These are phyloP conservation scores for Hypsopygia costalis DNA, from an alignment of 2,888 invertebrate species.

Conservation along the genomic window DNA sequence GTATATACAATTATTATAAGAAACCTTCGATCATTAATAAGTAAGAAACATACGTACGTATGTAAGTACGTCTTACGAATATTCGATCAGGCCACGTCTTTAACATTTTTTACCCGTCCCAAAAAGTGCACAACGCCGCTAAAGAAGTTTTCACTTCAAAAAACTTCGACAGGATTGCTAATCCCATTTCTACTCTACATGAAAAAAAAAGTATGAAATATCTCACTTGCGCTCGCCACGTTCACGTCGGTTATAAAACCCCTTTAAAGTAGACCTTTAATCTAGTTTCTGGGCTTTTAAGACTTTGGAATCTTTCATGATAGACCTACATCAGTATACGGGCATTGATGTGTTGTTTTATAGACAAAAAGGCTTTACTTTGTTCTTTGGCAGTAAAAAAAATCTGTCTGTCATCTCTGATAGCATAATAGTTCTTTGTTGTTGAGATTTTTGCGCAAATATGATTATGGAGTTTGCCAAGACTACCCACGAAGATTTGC, in stretches of 20 bases:
- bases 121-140: no score
- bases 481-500: not conserved
- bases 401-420: slow-evolving; percentile 14
- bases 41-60: no score
- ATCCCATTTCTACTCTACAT: no score
- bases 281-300: slow-evolving; percentile 40
- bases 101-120: no score
- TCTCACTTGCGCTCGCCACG: not conserved
- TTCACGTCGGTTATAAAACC: not conserved
- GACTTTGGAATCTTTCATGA: slow-evolving; percentile 22
- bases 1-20: no score
- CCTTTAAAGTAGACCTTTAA: slow-evolving; percentile 21
- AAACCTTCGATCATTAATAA: no score
- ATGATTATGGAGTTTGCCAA: not conserved
- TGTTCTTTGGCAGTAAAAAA: slow-evolving; percentile 14
- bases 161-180: no score
- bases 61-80: no score
- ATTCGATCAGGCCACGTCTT: no score
- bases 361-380: slow-evolving; percentile 1
- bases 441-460: not conserved
- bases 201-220: no score
- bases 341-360: slow-evolving; percentile 13
- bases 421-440: slow-evolving; percentile 11
- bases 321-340: slow-evolving; percentile 8
- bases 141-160: no score